Base-by-base conservation (phyloP, 2,113 vertebrate species). In the Oncorhynchus masou region DNA sequence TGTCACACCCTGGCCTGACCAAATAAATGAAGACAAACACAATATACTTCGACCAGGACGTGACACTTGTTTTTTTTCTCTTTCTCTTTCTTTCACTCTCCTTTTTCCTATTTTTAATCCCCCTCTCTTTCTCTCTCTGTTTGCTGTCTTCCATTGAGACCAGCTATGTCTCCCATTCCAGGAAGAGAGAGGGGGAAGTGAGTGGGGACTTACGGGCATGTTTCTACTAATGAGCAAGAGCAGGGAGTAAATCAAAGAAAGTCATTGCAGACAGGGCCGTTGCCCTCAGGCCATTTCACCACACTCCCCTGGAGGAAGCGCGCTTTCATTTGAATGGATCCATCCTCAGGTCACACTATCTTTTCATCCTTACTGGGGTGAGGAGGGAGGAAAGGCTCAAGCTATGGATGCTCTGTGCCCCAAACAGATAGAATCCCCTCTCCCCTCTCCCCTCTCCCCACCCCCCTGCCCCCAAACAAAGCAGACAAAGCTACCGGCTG, bases 381-480 rank as follows among this genome's bases (percentile, higher is more conserved):
- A 6, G 31, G 67, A 16, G 67, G 31, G 29, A 3, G 31, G 31
- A 20, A 39, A 68, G 79, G 74, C 68, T 81, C 74, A 77, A 80
- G 80, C 80, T 74, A 77, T 60, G 49, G 77, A 79, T 79, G 74
- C 77, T 78, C 68, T 76, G 24, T 74, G 71, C 77, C 71, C 74
- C 78, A 75, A 75, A 78, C 71, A 34, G 54, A 79, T 79, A 71
- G 68, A 68, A 80, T 76, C 39, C 39, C 39, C 39, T 45, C 39
- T 39, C 39, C 34, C 34, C 34, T 6, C n/a, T 20, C 24, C 2
- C 45, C 39, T 39, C 39, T 45, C 39, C 39, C 39, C 39, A 45
- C n/a, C 27, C 24, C 2, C 45, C 1, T 71, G 65, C 67, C 12
- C 64, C 70, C 65, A 31, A 57, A 83, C 84, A 85, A 76, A 83